Conservation (phyloP, 2,888 invertebrate species). For the Mactromeris polynyma region DNA sequence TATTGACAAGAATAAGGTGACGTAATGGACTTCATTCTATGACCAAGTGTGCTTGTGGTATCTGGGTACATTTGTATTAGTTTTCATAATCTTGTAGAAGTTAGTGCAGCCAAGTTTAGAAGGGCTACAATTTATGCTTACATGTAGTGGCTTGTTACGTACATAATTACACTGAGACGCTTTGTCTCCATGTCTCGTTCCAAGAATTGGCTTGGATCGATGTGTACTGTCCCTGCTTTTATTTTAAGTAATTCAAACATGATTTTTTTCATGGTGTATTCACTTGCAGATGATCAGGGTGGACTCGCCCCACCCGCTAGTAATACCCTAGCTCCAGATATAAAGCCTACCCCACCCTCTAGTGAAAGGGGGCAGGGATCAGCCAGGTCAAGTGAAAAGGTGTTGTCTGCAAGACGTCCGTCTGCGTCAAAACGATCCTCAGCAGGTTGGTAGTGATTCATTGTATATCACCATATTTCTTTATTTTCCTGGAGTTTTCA, state of each 20-base stretch:
- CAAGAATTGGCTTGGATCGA: background rate
- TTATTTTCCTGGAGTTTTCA: background rate
- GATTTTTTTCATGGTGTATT: conserved; percentile 38
- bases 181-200: background rate
- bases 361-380: conserved; percentile 76
- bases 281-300: conserved; percentile 74
- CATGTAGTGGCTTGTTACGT: background rate
- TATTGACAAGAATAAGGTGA: background rate
- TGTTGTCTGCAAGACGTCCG: conserved; percentile 68
- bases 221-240: background rate
- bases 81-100: background rate
- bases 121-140: conserved; percentile 2
- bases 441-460: conserved; percentile 64
- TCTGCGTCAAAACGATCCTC: conserved; percentile 75
- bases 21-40: background rate
- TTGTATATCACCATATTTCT: conserved; percentile 20
- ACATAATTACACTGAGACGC: background rate
- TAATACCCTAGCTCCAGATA: conserved; percentile 68
- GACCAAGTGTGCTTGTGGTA: background rate
- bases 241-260: background rate
- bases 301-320: conserved; percentile 72
- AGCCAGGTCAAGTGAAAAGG: conserved; percentile 75
- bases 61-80: background rate
- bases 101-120: conserved; percentile 8
- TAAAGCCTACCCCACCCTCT: conserved; percentile 75